A percentile compares a stretch with the other conserved stretches of the same genome.
phyloP scores from a whole-genome alignment of 2,888 invertebrate genomes.

The Allygus modestus region DNA sequence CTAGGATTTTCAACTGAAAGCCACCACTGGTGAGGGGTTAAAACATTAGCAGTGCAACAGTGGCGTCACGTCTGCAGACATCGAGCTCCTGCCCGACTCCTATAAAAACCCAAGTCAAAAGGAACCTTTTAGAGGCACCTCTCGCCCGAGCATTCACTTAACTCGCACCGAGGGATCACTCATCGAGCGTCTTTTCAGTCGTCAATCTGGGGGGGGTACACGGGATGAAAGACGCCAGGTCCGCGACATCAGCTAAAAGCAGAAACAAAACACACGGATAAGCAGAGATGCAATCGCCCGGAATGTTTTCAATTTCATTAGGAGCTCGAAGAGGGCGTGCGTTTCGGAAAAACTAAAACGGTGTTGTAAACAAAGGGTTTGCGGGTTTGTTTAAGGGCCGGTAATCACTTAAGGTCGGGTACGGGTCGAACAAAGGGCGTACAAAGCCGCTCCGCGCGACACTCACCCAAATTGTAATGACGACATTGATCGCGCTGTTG shows the following conservation, averaged over 20 bases:
- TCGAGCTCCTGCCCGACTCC: neutral
- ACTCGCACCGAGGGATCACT: constrained; percentile 12
- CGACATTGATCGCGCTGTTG: constrained; percentile 35
- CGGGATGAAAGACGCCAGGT: neutral
- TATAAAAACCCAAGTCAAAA: neutral
- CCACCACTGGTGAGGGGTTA: neutral
- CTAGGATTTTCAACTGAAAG: too few relatives aligned
- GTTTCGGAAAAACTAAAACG: constrained; percentile 43
- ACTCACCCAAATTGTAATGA: constrained; percentile 51
- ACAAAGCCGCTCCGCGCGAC: constrained; percentile 26
- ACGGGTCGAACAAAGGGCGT: constrained; percentile 22
- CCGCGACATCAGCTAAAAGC: constrained; percentile 14
- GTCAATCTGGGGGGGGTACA: neutral
- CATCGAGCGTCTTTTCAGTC: constrained; percentile 14
- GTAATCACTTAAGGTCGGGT: constrained; percentile 50
- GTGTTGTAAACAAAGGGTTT: constrained; percentile 41
- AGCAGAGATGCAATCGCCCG: constrained; percentile 31
- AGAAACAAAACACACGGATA: constrained; percentile 27
- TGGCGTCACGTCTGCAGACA: neutral
- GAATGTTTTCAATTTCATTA: constrained; percentile 50
- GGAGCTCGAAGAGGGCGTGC: neutral
- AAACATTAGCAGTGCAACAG: neutral
- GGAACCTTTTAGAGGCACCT: constrained; percentile 23
- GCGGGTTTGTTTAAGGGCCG: constrained; percentile 44
- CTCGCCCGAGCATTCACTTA: neutral